Conservation (phyloP, 2,888 invertebrate genomes). For the Sinentomon sp. region DNA sequence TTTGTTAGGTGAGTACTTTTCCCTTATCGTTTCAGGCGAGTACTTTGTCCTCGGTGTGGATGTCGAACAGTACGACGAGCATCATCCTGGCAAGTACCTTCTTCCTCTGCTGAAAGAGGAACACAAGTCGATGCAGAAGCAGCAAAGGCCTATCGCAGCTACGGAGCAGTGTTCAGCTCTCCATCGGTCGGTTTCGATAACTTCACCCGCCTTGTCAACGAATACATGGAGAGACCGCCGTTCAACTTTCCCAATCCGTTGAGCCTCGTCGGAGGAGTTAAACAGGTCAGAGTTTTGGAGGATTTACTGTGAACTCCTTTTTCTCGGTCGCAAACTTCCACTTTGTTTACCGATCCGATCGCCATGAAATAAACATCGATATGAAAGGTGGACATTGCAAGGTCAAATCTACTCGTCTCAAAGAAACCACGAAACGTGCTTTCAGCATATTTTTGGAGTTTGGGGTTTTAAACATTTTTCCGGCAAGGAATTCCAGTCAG, state of each 20-base stretch:
- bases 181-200: slow-evolving; percentile 23
- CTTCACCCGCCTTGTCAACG: slow-evolving; percentile 29
- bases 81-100: slow-evolving; percentile 48
- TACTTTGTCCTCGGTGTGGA: slow-evolving; percentile 81
- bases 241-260: slow-evolving; percentile 65
- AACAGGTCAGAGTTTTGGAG: slow-evolving; percentile 32
- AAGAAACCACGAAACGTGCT: no score
- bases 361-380: no score
- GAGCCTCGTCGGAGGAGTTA: slow-evolving; percentile 36
- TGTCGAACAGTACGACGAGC: slow-evolving; percentile 54
- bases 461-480: no score
- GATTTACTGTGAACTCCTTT: no score
- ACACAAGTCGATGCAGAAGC: slow-evolving; percentile 26
- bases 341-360: no score
- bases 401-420: no score
- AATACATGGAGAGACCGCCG: slow-evolving; percentile 51
- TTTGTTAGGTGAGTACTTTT: no score
- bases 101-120: slow-evolving; percentile 40
- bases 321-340: no score
- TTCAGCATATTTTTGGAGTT: no score
- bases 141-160: slow-evolving; percentile 44
- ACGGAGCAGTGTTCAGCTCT: slow-evolving; percentile 52
- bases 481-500: no score
- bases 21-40: slow-evolving; percentile 32
- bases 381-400: no score